Evolutionary conservation across 2,888 invertebrate species (phyloP), one percentile per base, ranked within the genome.

Genomic region (Andrena fulva): DNA sequence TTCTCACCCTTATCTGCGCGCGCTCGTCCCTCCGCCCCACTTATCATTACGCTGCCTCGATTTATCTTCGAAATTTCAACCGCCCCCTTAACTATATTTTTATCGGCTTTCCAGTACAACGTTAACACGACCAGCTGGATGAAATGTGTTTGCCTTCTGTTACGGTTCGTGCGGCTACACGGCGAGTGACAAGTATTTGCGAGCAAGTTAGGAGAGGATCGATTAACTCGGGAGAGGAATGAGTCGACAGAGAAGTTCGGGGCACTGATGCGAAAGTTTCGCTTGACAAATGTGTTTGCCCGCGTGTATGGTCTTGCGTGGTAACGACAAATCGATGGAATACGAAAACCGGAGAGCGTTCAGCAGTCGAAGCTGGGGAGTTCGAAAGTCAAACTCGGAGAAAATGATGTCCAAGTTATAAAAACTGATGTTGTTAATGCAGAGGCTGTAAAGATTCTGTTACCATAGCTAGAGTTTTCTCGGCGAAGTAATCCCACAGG

Each of bases 61-160:
- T 80, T 69, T 63, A 52, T 66, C 56, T 60, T 68, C 50, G 52
- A 54, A 50, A 48, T 48, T 35, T 29, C 48, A 33, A 66, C 33
- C 24, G 27, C 31, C 12, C 12, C 35, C 5, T 16, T 20, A 24
- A 42, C 50, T 24, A 50, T 52, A 16, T 31, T 33, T 63, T 33
- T n/a, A 52, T 33, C 31, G 20, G 12, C n/a, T 7, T 8, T 10
- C 24, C 48, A 5, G 16, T 50, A n/a, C 50, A 64, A 64, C 5
- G 42, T 42, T 42, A 42, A 42, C 42, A 42, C 42, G 1, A 42
- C 42, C 42, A 5, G 42, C 16, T 42, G 42, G 42, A 16, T 42
- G 42, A 42, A 42, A 42, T 42, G 52, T 52, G 52, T 52, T 20
- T 20, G 20, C 52, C 52, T 20, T 20, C 35, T 66, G 52, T 73